A percentile compares a stretch with the other conserved stretches of the same genome.
These are phyloP conservation scores for Marmota flaviventris DNA, from an alignment of 2,113 vertebrate genomes.

Conservation along the genomic window DNA sequence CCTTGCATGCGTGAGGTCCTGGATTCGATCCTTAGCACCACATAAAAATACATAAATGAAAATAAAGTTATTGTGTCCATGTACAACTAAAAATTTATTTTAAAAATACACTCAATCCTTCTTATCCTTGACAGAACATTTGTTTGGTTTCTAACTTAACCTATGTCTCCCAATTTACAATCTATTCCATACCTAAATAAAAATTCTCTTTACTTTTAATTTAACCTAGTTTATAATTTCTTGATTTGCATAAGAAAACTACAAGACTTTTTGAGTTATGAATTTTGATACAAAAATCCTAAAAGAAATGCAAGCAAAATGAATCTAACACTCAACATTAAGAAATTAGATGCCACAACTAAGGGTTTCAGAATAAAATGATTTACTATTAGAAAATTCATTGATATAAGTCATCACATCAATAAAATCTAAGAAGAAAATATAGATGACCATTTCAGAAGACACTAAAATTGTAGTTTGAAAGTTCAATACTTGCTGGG, in stretches of 20 bases:
- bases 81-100: too few species aligned
- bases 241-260: neutral
- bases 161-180: neutral
- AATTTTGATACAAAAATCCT: neutral
- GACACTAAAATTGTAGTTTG: neutral
- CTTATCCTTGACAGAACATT: neutral
- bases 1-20: too few species aligned
- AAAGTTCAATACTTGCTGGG: neutral
- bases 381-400: neutral
- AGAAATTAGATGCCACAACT: neutral
- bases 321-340: neutral
- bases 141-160: neutral
- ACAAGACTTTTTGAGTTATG: neutral
- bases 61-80: too few species aligned
- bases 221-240: neutral
- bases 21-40: too few species aligned
- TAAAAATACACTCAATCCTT: neutral
- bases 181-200: neutral
- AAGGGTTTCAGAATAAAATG: neutral
- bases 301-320: neutral
- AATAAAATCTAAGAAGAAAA: neutral
- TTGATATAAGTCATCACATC: neutral
- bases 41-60: too few species aligned
- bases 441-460: neutral
- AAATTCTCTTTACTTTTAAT: neutral